These are phyloP conservation scores for Siderastrea radians DNA, from an alignment of 92 coral and sea anemone species.

Conservation along the genomic window DNA sequence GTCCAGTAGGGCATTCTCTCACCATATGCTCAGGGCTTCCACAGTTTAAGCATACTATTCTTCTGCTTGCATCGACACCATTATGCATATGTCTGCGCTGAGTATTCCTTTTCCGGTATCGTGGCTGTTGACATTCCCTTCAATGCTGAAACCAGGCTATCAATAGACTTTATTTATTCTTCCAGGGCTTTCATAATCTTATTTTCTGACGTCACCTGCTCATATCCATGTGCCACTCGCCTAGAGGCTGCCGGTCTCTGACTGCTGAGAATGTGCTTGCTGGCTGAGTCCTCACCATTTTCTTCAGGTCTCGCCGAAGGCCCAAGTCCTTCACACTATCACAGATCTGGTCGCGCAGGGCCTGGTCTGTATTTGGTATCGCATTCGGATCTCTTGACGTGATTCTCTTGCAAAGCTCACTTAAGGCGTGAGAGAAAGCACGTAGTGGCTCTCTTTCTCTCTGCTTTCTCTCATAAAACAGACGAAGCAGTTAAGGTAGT, in stretches of 20 bases:
- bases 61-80: background rate
- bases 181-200: constrained; percentile 15
- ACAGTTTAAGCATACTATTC: constrained; percentile 6
- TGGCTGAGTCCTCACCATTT: constrained; percentile 27
- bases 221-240: background rate
- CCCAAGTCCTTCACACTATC: constrained; percentile 34
- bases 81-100: background rate
- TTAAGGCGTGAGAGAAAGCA: constrained; percentile 48
- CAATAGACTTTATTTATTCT: constrained; percentile 21
- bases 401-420: constrained; percentile 13
- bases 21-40: constrained; percentile 22
- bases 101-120: no score
- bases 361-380: background rate
- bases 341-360: constrained; percentile 36
- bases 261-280: constrained; percentile 14
- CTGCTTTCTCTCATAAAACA: constrained; percentile 52
- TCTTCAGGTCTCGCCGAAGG: constrained; percentile 36
- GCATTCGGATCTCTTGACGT: background rate
- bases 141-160: background rate
- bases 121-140: background rate
- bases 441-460: constrained; percentile 42
- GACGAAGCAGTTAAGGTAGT: constrained; percentile 52
- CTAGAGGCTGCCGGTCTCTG: background rate
- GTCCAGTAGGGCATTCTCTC: constrained; percentile 28
- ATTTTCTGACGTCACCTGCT: background rate